These are phyloP conservation scores for Rousettus leschenaultii DNA, from an alignment of 2,113 vertebrate species.

Conservation along the genomic window DNA sequence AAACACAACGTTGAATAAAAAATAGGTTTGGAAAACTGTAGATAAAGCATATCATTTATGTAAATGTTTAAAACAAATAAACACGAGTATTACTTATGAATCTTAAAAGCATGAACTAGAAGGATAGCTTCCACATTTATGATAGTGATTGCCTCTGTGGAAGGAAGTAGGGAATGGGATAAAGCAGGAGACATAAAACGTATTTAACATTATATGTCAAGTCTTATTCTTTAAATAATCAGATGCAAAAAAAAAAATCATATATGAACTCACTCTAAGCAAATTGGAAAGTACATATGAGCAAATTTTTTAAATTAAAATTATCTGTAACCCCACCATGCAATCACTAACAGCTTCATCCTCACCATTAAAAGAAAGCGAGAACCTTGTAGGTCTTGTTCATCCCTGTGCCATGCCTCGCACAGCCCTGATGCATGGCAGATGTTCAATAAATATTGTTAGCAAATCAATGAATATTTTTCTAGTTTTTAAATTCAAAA, in stretches of 20 bases:
- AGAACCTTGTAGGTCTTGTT: too few species aligned
- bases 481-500: not conserved
- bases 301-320: not conserved
- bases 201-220: not conserved
- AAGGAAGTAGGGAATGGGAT: not conserved
- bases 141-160: not conserved
- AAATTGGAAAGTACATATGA: not conserved
- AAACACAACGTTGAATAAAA: not conserved
- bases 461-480: not conserved
- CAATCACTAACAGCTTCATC: not conserved
- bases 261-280: not conserved
- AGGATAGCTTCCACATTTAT: not conserved
- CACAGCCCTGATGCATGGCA: not conserved
- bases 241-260: not conserved
- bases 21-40: not conserved
- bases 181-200: not conserved
- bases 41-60: not conserved
- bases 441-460: not conserved
- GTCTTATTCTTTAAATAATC: not conserved
- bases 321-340: not conserved
- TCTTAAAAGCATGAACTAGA: not conserved
- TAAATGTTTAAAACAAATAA: constrained; percentile 1
- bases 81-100: not conserved
- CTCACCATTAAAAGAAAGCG: not conserved
- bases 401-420: not conserved